Evolutionary conservation across 2,888 invertebrate species (phyloP).

Genomic region (Eristalinus aeneus): DNA sequence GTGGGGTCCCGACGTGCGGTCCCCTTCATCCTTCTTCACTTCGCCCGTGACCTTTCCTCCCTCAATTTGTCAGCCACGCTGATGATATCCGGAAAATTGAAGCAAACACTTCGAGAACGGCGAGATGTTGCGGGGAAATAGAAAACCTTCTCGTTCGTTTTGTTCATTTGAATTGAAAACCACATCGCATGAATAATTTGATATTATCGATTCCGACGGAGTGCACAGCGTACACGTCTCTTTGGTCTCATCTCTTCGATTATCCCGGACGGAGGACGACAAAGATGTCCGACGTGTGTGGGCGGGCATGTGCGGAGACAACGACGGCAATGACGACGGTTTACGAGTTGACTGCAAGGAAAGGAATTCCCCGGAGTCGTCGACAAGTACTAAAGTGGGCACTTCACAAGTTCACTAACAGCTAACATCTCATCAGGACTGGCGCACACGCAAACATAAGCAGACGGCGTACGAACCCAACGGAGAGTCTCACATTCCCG

Average conservation of each 20-base stretch:
- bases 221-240: slow-evolving; percentile 39
- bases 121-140: slow-evolving; percentile 39
- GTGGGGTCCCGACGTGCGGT: slow-evolving; percentile 54
- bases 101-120: slow-evolving; percentile 54
- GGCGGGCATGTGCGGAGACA: slow-evolving; percentile 21
- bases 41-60: slow-evolving; percentile 63
- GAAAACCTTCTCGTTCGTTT: slow-evolving; percentile 56
- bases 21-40: slow-evolving; percentile 57
- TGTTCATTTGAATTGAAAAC: slow-evolving; percentile 71
- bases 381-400: slow-evolving; percentile 69
- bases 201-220: slow-evolving; percentile 68
- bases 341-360: slow-evolving; percentile 58
- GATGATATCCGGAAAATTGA: slow-evolving; percentile 70
- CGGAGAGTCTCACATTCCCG: slow-evolving; percentile 4
- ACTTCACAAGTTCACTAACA: slow-evolving; percentile 67
- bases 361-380: slow-evolving; percentile 67
- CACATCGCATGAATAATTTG: slow-evolving; percentile 71
- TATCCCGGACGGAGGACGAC: slow-evolving; percentile 44
- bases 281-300: slow-evolving; percentile 25
- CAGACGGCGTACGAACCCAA: slow-evolving; percentile 5
- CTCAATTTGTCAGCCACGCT: slow-evolving; percentile 68
- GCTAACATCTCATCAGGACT: slow-evolving; percentile 60
- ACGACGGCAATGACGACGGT: slow-evolving; percentile 44
- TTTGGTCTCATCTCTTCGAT: slow-evolving; percentile 14
- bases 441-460: slow-evolving; percentile 8